Conservation (phyloP, 1,140 invertebrate species). For the Brachionus manjavacas region DNA sequence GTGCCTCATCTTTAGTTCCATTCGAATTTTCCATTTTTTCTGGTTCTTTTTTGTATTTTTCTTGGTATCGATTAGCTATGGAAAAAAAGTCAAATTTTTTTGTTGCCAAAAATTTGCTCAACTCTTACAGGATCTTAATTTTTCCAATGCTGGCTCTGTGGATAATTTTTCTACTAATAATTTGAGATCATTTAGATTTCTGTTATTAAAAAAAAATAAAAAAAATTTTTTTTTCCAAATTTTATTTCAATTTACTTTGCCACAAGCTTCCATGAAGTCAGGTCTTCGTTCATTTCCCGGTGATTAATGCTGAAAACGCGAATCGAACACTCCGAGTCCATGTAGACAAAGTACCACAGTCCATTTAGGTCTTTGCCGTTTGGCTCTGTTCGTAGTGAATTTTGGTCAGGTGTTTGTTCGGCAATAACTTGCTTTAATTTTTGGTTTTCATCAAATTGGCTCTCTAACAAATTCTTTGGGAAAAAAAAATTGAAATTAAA, state of each 20-base stretch:
- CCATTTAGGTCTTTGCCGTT: background rate
- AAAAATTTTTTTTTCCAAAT: background rate
- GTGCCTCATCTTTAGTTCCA: background rate
- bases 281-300: background rate
- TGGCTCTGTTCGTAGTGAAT: background rate
- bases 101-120: background rate
- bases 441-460: constrained; percentile 32
- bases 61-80: background rate
- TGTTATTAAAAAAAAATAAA: background rate
- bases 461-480: constrained; percentile 12
- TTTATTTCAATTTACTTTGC: background rate
- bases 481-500: background rate
- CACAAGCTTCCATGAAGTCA: background rate
- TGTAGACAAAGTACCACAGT: background rate
- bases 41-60: background rate
- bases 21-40: background rate
- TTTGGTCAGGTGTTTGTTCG: background rate
- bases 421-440: constrained; percentile 10
- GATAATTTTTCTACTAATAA: background rate
- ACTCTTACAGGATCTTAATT: constrained; percentile 5
- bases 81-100: background rate
- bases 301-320: background rate
- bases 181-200: background rate
- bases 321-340: background rate
- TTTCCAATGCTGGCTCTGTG: background rate